A percentile compares a stretch with the other conserved stretches of the same genome.
Conservation (phyloP, 2,797 vertebrate genomes). For the Poecilia picta region DNA sequence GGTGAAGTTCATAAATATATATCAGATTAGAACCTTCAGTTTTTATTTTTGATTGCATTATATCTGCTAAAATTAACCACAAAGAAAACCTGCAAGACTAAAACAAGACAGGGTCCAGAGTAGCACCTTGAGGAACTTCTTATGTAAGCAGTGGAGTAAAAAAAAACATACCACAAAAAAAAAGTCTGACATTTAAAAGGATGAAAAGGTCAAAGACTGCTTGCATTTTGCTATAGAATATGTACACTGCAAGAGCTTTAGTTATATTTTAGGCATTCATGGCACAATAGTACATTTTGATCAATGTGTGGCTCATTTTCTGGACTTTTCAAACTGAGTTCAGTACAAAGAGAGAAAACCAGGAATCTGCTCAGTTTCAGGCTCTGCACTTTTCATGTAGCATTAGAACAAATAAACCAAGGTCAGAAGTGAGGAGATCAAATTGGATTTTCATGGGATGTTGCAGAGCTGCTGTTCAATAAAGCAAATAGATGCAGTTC, state of each 20-base stretch:
- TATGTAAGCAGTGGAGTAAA: not conserved
- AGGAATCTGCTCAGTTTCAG: not conserved
- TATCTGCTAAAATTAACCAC: not conserved
- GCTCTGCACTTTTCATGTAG: not conserved
- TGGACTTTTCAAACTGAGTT: not conserved
- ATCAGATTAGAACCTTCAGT: not conserved
- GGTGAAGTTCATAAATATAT: not conserved
- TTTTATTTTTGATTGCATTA: not conserved
- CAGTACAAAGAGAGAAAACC: not conserved
- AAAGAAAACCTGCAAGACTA: not conserved
- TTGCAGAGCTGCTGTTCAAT: conserved; percentile 3
- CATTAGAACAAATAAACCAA: conserved; percentile 23
- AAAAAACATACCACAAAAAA: not conserved
- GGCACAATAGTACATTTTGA: not conserved
- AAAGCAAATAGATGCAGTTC: conserved; percentile 18
- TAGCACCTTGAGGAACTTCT: not conserved
- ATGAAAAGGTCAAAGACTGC: not conserved
- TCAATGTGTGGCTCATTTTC: not conserved
- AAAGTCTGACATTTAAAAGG: not conserved
- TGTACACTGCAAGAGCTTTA: not conserved
- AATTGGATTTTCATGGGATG: conserved; percentile 11
- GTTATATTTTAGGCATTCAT: not conserved
- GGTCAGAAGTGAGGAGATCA: conserved; percentile 1
- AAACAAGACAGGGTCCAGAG: not conserved
- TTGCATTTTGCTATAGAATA: not conserved